Evolutionary conservation across 2,888 invertebrate species (phyloP), one percentile per base, ranked within the genome.

Genomic region (Campaea margaritaria): DNA sequence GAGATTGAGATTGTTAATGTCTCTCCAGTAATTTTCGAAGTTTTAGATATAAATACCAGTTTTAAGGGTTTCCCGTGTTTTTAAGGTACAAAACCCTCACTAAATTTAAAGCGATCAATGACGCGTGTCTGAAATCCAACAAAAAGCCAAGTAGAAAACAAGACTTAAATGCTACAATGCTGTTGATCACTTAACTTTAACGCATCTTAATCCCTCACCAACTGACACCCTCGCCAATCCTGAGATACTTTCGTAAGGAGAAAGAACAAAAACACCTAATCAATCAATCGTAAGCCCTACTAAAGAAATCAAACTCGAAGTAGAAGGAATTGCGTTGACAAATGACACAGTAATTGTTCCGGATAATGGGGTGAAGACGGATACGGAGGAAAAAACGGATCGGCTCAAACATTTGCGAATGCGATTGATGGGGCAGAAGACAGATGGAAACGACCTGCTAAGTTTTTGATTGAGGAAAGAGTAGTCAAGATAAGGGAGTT

Each of bases 331-430:
- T 74, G 67, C 78, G 69, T 86, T 89, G 91, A 91, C 91, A 91
- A 91, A 91, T 88, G 88, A 80, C 79, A 72, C 82, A 80, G 87
- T 91, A 89, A 91, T 91, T 90, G 91, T 81, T 78, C 74, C 70
- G 75, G 78, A 81, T 84, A 81, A 75, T 81, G 76, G 73, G 75
- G 76, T 75, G 47, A 61, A 81, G 82, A 81, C 82, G 83, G 81
- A 82, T 80, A 72, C 66, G 65, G 66, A 67, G 65, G 67, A 76
- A 79, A 85, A 87, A 82, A 85, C 82, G 79, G 74, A 80, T 75
- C 72, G 74, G 79, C 76, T 81, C 80, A 79, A 85, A 86, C 84
- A 86, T 84, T 82, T 80, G 79, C 73, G 75, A 75, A 69, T 72
- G 75, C 83, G 87, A 89, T 89, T 91, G 90, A 91, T 89, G 90